Evolutionary conservation across 37 sponge, comb jelly and placozoan genomes (phyloP).

Genomic region (Halisarca cf. caerulea): DNA sequence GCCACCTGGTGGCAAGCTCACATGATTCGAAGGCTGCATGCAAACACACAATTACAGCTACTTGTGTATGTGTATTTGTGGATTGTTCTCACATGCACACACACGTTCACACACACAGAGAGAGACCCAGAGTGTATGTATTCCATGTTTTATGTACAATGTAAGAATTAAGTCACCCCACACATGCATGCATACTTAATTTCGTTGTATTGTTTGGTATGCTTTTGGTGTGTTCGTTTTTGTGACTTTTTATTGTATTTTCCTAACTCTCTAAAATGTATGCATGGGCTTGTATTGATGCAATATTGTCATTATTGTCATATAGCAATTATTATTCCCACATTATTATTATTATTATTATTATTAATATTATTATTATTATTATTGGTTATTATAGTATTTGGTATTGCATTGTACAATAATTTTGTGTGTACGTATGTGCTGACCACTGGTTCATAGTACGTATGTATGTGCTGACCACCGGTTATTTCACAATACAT

Average conservation of each 20-base stretch:
- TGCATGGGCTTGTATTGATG: too few relatives aligned
- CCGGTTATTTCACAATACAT: too few relatives aligned
- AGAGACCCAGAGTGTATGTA: too few relatives aligned
- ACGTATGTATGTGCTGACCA: too few relatives aligned
- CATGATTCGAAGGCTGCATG: neutral
- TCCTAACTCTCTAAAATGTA: neutral
- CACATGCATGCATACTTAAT: neutral
- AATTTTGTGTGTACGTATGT: too few relatives aligned
- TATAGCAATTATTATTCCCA: too few relatives aligned
- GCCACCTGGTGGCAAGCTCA: neutral
- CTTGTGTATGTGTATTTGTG: neutral
- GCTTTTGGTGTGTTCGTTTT: neutral
- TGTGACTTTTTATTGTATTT: constrained; percentile 20
- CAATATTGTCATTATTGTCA: too few relatives aligned
- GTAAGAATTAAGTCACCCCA: neutral
- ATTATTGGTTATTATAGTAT: too few relatives aligned
- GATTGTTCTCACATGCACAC: neutral
- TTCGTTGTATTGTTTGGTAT: neutral
- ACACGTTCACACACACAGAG: neutral
- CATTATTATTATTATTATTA: too few relatives aligned
- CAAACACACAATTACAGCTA: neutral
- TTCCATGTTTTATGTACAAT: neutral
- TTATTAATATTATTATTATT: too few relatives aligned
- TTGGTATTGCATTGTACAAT: too few relatives aligned
- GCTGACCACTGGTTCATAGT: too few relatives aligned